Conservation (phyloP, 2,888 invertebrate species). For the Nomada fucata region DNA sequence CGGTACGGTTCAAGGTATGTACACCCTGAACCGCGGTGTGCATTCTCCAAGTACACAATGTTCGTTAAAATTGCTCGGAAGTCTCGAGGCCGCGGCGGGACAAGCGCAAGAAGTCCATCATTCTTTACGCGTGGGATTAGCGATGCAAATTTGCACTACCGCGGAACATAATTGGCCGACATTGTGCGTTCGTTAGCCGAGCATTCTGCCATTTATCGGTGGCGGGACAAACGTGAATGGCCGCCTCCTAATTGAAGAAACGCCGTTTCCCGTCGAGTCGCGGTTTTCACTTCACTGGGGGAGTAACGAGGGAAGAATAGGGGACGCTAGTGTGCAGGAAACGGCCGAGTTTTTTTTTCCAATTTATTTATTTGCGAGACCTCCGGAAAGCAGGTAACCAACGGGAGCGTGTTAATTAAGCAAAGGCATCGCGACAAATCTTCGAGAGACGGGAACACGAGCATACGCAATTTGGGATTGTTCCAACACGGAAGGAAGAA, state of each 20-base stretch:
- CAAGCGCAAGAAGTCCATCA: conserved; percentile 60
- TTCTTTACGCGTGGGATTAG: conserved; percentile 71
- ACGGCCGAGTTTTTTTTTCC: conserved; percentile 9
- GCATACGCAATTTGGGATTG: background rate
- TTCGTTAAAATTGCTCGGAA: conserved; percentile 65
- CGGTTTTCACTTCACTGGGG: conserved; percentile 60
- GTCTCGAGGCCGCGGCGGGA: conserved; percentile 27
- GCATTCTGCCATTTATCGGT: conserved; percentile 69
- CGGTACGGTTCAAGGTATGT: background rate
- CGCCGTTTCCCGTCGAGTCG: conserved; percentile 42
- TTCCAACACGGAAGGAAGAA: background rate
- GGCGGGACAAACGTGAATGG: conserved; percentile 53
- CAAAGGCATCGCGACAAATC: conserved; percentile 11
- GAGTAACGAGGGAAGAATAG: conserved; percentile 27
- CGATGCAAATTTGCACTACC: conserved; percentile 74
- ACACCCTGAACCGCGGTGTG: conserved; percentile 27
- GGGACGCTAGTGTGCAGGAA: conserved; percentile 16
- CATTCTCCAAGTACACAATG: conserved; percentile 18
- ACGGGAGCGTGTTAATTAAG: conserved; percentile 27
- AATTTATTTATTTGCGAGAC: background rate
- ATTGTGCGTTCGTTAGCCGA: conserved; percentile 76
- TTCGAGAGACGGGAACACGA: background rate
- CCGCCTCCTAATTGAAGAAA: conserved; percentile 50
- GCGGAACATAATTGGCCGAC: conserved; percentile 74
- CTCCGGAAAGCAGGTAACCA: background rate